Evolutionary conservation across 2,113 vertebrate species (phyloP).

Genomic region (Scophthalmus maximus): DNA sequence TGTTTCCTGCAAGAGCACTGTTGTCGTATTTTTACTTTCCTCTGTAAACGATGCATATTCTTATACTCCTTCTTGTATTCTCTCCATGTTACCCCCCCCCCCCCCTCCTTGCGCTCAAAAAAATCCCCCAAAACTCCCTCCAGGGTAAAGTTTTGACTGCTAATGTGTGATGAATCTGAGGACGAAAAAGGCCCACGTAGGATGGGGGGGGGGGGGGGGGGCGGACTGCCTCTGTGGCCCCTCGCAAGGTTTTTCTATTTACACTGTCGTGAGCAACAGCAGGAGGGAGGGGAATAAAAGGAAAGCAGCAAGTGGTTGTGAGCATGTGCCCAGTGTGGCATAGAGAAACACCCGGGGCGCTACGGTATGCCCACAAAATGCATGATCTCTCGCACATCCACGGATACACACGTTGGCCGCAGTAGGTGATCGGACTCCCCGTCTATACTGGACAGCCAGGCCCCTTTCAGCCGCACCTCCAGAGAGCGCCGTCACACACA

Average conservation of each 20-base stretch:
- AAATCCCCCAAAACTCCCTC: neutral
- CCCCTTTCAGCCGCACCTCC: constrained; percentile 10
- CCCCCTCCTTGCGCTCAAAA: too few relatives aligned
- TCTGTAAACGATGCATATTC: too few relatives aligned
- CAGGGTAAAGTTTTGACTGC: constrained; percentile 24
- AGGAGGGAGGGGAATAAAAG: constrained; percentile 25
- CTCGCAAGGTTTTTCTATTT: constrained; percentile 10
- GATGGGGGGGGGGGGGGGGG: neutral
- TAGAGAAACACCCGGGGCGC: neutral
- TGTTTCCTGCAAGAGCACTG: neutral
- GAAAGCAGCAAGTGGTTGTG: constrained; percentile 29
- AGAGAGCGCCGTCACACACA: neutral
- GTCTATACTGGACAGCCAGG: constrained; percentile 3
- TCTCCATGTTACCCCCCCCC: neutral
- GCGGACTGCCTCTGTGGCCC: constrained; percentile 6
- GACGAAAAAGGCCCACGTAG: neutral
- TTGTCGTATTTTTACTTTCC: neutral
- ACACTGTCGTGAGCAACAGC: constrained; percentile 13
- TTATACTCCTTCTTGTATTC: neutral
- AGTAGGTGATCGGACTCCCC: neutral
- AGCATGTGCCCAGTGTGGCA: constrained; percentile 31
- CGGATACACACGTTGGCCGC: neutral
- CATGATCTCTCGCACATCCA: neutral
- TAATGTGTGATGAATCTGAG: constrained; percentile 53
- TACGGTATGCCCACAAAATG: constrained; percentile 15